Conservation (phyloP, 2,113 vertebrate genomes). For the Scophthalmus maximus region DNA sequence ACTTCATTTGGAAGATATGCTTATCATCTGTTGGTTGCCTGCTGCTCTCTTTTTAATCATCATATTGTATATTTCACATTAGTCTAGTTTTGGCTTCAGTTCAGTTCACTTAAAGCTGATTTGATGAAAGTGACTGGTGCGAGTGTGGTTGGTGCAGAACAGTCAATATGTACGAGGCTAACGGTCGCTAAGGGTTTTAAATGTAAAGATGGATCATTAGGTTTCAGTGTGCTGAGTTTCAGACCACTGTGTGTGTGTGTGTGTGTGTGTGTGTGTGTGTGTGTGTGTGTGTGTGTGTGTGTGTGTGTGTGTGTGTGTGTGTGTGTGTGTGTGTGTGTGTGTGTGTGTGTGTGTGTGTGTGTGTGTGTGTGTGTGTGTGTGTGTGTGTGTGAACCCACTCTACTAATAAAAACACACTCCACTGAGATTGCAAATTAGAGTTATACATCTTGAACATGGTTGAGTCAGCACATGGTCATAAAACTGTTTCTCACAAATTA, state of each 20-base stretch:
- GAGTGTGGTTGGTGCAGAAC: not conserved
- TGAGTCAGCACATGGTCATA: conserved; percentile 22
- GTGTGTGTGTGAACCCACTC: not conserved
- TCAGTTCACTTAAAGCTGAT: not conserved
- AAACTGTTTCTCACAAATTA: conserved; percentile 2
- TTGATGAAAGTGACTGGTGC: not conserved
- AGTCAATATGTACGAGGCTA: conserved; percentile 10
- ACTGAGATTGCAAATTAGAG: conserved; percentile 5
- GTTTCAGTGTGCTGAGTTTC: conserved; percentile 8
- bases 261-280: too few relatives aligned
- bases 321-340: too few relatives aligned
- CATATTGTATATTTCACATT: not conserved
- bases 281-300: not conserved
- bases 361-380: too few relatives aligned
- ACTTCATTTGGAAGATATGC: not conserved
- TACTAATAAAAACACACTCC: conserved; percentile 6
- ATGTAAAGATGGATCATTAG: conserved; percentile 23
- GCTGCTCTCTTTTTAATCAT: conserved; percentile 5
- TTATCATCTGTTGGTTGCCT: not conserved
- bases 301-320: too few relatives aligned
- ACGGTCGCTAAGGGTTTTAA: not conserved
- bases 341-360: too few relatives aligned
- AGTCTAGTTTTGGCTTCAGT: not conserved
- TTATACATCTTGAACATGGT: conserved; percentile 17
- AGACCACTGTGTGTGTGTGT: not conserved